Base-by-base conservation (phyloP, 2,797 vertebrate species). In the Morelia viridis region DNA sequence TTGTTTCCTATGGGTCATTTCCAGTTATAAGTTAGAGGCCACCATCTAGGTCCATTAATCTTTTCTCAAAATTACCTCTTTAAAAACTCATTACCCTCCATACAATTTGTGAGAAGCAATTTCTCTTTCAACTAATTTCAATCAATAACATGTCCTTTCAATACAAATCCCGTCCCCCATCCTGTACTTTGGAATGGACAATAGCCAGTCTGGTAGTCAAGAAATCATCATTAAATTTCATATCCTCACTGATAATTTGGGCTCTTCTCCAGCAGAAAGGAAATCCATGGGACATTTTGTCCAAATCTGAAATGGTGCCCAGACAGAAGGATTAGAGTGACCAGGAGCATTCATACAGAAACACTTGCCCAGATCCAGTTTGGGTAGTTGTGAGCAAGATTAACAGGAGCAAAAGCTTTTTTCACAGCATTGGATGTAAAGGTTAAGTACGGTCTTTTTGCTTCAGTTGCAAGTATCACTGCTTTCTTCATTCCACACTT, bases 31-130 rank as follows among this genome's bases (percentile, higher is more conserved):
- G 80, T 85, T 89, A 89, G 80, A 89, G 62, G 62, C 88, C 35
- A 61, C 83, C n/a, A 68, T 76, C 64, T 71, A 57, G 58, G 35
- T 41, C n/a, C 62, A 91, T 93, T 93, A 89, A 93, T 89, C 87
- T 86, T 61, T 53, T 46, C 58, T 89, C 61, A 91, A 57, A 93
- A 89, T 89, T 86, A 56, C 64, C 64, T 91, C 86, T 93, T 95
- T 88, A 94, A 96, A 90, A 80, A 87, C 57, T 31, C 0, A 5
- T 57, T 93, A 87, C 35, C 89, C 80, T 85, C 61, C 87, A 94
- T 93, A 24, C 31, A 94, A 71, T 7, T 13, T 92, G 53, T 11
- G 53, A 90, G 94, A 89, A 93, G 89, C 0, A 86, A 35, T 12
- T 15, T 87, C 41, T 46, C 93, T 92, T 22, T 85, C 12, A 91